Percentiles rank a stretch among this genome's conserved stretches.
phyloP scores from a whole-genome alignment of 2,797 vertebrate species.

The Danio tinwini region DNA sequence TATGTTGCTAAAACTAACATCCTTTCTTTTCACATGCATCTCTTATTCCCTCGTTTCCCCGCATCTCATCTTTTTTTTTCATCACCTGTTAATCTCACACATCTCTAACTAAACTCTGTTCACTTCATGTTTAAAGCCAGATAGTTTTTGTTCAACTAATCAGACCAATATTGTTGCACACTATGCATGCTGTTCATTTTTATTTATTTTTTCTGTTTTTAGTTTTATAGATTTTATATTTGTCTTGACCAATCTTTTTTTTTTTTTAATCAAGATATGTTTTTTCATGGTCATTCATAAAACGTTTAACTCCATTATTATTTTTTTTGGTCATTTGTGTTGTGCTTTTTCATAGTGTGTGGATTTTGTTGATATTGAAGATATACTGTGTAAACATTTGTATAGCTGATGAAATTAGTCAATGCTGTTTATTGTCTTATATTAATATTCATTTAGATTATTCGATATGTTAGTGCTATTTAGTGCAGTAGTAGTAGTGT shows the following conservation, averaged over 20 bases:
- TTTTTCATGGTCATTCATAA: neutral
- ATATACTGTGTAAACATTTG: slow-evolving; percentile 7
- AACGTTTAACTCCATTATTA: slow-evolving; percentile 26
- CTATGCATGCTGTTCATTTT: slow-evolving; percentile 19
- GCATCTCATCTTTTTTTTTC: slow-evolving; percentile 33
- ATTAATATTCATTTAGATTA: slow-evolving; percentile 14
- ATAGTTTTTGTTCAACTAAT: neutral
- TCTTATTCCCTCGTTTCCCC: slow-evolving; percentile 53
- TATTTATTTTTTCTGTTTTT: neutral
- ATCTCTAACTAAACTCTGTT: slow-evolving; percentile 23
- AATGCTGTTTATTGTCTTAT: slow-evolving; percentile 21
- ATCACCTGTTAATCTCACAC: neutral
- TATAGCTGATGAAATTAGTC: slow-evolving; percentile 23
- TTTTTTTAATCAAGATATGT: neutral
- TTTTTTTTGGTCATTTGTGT: slow-evolving; percentile 25
- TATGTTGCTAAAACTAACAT: slow-evolving; percentile 97
- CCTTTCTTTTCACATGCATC: slow-evolving; percentile 60
- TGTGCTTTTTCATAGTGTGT: slow-evolving; percentile 15
- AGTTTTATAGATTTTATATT: neutral
- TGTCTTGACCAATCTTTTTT: neutral
- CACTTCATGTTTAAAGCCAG: neutral
- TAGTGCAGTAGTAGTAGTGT: slow-evolving; percentile 4
- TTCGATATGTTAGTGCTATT: neutral
- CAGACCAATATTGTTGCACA: neutral
- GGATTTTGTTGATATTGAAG: slow-evolving; percentile 29